Conservation (phyloP, 2,113 vertebrate genomes). For the Lipotes vexillifer region DNA sequence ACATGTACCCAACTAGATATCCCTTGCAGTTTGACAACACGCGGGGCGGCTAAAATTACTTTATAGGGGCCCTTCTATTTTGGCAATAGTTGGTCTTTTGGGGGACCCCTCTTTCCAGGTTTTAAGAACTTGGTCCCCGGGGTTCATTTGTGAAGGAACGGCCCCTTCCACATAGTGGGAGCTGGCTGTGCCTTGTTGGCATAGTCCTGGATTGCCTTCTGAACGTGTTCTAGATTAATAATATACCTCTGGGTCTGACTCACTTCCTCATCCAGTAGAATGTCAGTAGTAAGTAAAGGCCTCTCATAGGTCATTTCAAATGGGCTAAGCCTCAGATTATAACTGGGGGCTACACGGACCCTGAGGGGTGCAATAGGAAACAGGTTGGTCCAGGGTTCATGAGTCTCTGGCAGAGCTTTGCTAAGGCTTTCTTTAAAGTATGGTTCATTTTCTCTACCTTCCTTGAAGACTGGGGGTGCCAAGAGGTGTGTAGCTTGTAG, state of each 20-base stretch:
- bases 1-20: background rate
- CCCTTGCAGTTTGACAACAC: background rate
- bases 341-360: background rate
- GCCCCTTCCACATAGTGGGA: background rate
- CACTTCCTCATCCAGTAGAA: background rate
- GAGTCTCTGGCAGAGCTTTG: background rate
- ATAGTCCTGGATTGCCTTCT: background rate
- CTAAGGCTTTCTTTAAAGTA: background rate
- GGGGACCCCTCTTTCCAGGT: background rate
- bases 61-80: background rate
- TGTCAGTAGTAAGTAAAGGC: background rate
- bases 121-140: background rate
- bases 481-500: background rate
- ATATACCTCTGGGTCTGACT: background rate
- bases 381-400: background rate
- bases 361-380: background rate
- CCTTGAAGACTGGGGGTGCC: background rate
- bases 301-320: background rate
- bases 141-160: background rate
- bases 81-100: background rate
- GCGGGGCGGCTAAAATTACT: background rate
- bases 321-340: background rate
- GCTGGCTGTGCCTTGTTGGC: background rate
- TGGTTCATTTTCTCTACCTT: background rate
- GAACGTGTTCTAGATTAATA: background rate